Evolutionary conservation across 2,113 vertebrate genomes (phyloP).

Genomic region (Sorex fumeus): DNA sequence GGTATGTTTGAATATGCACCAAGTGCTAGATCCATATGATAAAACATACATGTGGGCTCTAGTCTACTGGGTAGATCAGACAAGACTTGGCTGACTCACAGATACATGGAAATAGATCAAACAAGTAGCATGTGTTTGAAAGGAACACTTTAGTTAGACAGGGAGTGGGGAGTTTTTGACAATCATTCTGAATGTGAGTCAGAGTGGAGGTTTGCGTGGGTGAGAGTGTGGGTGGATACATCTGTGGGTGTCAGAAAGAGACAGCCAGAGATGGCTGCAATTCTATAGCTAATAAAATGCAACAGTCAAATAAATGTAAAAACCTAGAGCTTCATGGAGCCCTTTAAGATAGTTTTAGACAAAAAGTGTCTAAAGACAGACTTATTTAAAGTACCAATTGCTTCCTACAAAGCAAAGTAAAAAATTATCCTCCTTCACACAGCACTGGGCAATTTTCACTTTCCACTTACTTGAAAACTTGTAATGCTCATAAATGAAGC

Average conservation of each 20-base stretch:
- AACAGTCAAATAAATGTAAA: conserved; percentile 85
- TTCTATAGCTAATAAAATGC: conserved; percentile 84
- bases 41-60: conserved; percentile 76
- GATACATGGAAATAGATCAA: conserved; percentile 88
- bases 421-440: conserved; percentile 42
- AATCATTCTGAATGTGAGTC: conserved; percentile 84
- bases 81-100: conserved; percentile 84
- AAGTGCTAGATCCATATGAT: conserved; percentile 67
- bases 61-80: conserved; percentile 83
- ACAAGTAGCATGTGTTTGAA: conserved; percentile 83
- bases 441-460: conserved; percentile 49
- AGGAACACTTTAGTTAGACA: conserved; percentile 79
- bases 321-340: conserved; percentile 56
- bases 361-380: conserved; percentile 53
- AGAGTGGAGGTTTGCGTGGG: conserved; percentile 83
- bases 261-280: conserved; percentile 85
- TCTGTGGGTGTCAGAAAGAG: conserved; percentile 89
- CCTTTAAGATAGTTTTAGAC: conserved; percentile 58
- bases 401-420: conserved; percentile 62
- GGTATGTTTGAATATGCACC: neutral
- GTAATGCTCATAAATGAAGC: conserved; percentile 60
- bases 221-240: conserved; percentile 80
- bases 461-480: conserved; percentile 66
- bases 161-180: conserved; percentile 82
- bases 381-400: conserved; percentile 48